These are phyloP conservation scores for Tachycineta bicolor DNA, from an alignment of 2,113 vertebrate genomes.

Conservation along the genomic window DNA sequence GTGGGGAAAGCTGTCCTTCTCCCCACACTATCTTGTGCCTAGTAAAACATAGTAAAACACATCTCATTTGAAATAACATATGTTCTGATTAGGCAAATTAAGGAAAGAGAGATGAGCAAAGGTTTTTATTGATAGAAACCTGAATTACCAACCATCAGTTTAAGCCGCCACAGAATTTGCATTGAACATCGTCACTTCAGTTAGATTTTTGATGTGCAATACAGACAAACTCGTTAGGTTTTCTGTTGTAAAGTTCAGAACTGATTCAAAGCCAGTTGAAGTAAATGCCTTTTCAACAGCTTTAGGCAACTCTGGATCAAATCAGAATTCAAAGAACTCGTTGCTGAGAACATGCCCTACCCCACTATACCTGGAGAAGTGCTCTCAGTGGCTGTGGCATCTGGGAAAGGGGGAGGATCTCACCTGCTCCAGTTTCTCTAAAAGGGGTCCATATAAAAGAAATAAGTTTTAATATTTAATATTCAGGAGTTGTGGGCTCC, in stretches of 20 bases:
- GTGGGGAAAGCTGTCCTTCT: neutral
- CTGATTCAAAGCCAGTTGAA: neutral
- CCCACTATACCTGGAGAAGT: neutral
- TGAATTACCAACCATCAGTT: neutral
- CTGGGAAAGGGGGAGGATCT: neutral
- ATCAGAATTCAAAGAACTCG: neutral
- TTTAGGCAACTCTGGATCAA: neutral
- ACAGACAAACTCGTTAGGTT: neutral
- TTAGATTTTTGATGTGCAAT: neutral
- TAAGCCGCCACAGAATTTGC: neutral
- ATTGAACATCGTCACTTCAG: neutral
- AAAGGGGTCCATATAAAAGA: neutral
- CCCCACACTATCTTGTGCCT: neutral
- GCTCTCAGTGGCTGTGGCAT: neutral
- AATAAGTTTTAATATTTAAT: neutral
- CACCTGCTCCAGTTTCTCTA: neutral
- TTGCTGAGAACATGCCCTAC: neutral
- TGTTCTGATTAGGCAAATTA: neutral
- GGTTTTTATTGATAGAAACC: neutral
- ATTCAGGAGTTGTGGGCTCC: neutral
- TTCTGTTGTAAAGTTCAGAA: neutral
- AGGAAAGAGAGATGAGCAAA: neutral
- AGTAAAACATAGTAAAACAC: neutral
- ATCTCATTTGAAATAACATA: neutral
- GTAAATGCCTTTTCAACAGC: neutral